These are phyloP conservation scores for Procavia capensis DNA, from an alignment of 2,113 vertebrate genomes.

Conservation along the genomic window DNA sequence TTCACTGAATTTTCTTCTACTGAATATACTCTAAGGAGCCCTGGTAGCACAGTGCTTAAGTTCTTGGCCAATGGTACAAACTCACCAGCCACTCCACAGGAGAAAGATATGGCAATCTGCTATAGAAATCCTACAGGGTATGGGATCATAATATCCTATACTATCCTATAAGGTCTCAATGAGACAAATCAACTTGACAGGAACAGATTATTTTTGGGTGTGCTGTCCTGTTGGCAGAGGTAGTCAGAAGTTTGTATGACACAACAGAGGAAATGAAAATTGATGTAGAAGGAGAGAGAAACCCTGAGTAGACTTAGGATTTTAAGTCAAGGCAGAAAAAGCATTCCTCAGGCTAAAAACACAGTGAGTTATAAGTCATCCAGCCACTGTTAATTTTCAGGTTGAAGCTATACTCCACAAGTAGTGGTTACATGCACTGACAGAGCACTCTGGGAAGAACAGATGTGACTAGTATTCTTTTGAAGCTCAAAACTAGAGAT, in stretches of 20 bases:
- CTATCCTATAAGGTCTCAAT: too few relatives aligned
- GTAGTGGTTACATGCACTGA: fast-evolving
- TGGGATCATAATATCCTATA: too few relatives aligned
- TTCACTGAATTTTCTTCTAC: background rate
- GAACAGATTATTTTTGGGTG: too few relatives aligned
- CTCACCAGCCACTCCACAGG: too few relatives aligned
- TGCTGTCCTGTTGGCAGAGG: background rate
- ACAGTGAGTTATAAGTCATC: background rate
- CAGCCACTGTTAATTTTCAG: background rate
- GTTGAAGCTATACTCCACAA: fast-evolving
- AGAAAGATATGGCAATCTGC: too few relatives aligned
- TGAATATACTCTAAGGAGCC: background rate
- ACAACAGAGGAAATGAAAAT: background rate
- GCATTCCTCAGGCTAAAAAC: background rate
- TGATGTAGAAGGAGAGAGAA: background rate
- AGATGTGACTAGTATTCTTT: background rate
- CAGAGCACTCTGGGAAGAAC: background rate
- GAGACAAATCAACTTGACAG: too few relatives aligned
- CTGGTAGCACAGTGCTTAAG: too few relatives aligned
- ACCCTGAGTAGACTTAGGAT: background rate
- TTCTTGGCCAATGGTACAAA: too few relatives aligned
- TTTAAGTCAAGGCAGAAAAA: background rate
- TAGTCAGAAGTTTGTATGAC: background rate
- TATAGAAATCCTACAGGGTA: too few relatives aligned
- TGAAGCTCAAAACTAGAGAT: background rate